Conservation (phyloP, 2,888 invertebrate genomes). For the Phengaris alcon region DNA sequence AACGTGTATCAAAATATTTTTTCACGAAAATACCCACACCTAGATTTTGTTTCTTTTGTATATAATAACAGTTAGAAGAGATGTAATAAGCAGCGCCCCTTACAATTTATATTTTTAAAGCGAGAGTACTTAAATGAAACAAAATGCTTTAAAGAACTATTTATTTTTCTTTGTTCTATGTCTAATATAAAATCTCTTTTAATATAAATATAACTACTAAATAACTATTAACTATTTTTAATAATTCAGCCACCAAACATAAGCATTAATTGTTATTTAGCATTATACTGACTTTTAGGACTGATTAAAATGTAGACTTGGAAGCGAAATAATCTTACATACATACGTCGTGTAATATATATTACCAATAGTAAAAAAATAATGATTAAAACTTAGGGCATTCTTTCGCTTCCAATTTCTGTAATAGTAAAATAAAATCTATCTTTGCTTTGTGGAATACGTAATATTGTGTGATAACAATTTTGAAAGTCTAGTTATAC, state of each 20-base stretch:
- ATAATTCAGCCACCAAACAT: not conserved
- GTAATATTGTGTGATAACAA: constrained; percentile 8
- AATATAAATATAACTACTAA: constrained; percentile 30
- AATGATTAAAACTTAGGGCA: not conserved
- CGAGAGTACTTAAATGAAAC: constrained; percentile 12
- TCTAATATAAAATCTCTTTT: constrained; percentile 28
- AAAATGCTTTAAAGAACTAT: constrained; percentile 22
- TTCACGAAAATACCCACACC: not conserved
- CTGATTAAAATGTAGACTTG: constrained; percentile 6
- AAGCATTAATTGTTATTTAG: constrained; percentile 7
- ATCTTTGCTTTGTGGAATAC: not conserved
- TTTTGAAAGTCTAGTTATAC: constrained; percentile 9
- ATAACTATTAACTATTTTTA: constrained; percentile 8
- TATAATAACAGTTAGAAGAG: too few relatives aligned
- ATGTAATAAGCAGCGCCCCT: too few relatives aligned
- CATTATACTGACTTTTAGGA: constrained; percentile 19
- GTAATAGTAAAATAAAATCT: not conserved
- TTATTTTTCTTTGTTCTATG: constrained; percentile 26
- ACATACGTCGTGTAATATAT: not conserved
- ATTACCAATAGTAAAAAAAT: not conserved
- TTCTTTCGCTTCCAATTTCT: constrained; percentile 10
- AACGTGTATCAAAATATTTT: not conserved
- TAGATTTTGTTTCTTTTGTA: not conserved
- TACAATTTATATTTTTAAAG: not conserved
- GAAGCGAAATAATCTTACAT: constrained; percentile 4